These are phyloP conservation scores for Bubalus kerabau DNA, from an alignment of 2,113 vertebrate species.

Conservation along the genomic window DNA sequence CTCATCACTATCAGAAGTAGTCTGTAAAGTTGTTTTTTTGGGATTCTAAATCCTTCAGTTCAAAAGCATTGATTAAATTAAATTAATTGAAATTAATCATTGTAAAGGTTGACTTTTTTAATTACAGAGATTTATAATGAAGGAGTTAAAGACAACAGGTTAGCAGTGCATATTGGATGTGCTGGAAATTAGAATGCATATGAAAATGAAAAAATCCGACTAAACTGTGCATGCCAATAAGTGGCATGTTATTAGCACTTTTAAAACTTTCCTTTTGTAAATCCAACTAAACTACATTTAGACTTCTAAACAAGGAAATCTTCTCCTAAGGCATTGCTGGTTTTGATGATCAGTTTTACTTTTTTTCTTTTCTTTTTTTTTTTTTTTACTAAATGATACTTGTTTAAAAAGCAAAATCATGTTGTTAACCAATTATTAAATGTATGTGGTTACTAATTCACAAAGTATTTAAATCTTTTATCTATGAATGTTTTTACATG, in stretches of 20 bases:
- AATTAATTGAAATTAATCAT: conserved; percentile 53
- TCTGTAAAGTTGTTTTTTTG: conserved; percentile 26
- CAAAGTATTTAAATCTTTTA: conserved; percentile 5
- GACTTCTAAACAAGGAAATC: conserved; percentile 58
- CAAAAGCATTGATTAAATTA: conserved; percentile 15
- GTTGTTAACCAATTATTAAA: conserved; percentile 37
- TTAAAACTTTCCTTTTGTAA: conserved; percentile 52
- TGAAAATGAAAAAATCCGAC: conserved; percentile 49
- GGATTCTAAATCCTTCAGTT: neutral
- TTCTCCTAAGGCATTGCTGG: neutral
- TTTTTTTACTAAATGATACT: neutral
- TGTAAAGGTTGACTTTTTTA: conserved; percentile 45
- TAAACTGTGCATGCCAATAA: conserved; percentile 53
- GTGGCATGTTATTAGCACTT: conserved; percentile 63
- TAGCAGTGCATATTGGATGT: conserved; percentile 49
- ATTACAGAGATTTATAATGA: conserved; percentile 29
- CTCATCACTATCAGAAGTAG: neutral
- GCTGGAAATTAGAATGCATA: conserved; percentile 23
- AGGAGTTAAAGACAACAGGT: conserved; percentile 39
- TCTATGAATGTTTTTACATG: neutral
- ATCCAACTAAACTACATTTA: conserved; percentile 55
- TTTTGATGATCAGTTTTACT: neutral
- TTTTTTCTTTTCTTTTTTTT: conserved; percentile 36
- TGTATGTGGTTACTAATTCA: conserved; percentile 8
- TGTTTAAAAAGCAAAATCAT: neutral